Evolutionary conservation across 2,113 vertebrate species (phyloP).

Genomic region (Percopsis transmontana): DNA sequence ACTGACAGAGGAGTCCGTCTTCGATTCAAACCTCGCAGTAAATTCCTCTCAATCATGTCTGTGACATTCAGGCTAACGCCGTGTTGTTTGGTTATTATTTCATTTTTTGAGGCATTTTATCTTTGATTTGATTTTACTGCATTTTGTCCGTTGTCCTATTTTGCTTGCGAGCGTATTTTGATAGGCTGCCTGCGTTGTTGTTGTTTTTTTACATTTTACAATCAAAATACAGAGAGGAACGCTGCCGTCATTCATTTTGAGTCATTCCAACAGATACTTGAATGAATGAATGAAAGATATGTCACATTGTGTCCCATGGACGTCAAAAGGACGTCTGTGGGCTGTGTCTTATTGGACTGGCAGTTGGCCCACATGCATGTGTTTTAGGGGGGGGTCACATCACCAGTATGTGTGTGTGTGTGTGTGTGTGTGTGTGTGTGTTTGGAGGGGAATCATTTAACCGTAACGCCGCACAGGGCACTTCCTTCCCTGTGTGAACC

Average conservation of each 20-base stretch:
- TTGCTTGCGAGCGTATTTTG: not conserved
- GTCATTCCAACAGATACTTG: not conserved
- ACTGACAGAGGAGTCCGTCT: slow-evolving; percentile 30
- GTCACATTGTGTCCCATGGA: not conserved
- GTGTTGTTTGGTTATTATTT: slow-evolving; percentile 17
- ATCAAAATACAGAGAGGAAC: not conserved
- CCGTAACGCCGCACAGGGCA: not conserved
- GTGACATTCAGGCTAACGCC: slow-evolving; percentile 8
- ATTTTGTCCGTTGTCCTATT: not conserved
- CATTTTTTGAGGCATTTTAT: not conserved
- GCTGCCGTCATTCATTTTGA: not conserved
- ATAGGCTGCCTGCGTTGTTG: not conserved
- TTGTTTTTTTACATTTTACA: not conserved
- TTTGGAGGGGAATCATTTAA: not conserved
- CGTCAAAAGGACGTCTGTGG: not conserved
- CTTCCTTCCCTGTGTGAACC: not conserved
- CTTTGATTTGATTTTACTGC: not conserved
- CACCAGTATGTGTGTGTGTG: slow-evolving; percentile 13
- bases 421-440: not conserved
- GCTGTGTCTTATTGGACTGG: not conserved
- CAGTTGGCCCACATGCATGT: not conserved
- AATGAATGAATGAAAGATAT: not conserved
- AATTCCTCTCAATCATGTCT: slow-evolving; percentile 15
- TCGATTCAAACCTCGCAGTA: not conserved
- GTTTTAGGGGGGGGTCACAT: slow-evolving; percentile 1